phyloP scores from a whole-genome alignment of 2,113 vertebrate genomes.

The Chaetorhynchus papuensis region DNA sequence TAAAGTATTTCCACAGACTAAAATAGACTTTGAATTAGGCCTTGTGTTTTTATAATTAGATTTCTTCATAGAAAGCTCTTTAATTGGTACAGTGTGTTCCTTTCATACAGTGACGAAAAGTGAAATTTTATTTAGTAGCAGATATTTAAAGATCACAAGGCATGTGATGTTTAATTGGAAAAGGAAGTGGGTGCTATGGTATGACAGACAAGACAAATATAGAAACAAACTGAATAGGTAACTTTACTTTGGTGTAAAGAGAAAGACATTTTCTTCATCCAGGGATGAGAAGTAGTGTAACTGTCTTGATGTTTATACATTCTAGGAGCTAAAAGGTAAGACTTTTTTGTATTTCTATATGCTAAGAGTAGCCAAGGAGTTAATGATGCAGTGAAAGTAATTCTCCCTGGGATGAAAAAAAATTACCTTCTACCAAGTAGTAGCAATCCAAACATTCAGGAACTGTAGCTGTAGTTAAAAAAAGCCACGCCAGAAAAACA shows the following conservation, averaged over 20 bases:
- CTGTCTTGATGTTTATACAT: background rate
- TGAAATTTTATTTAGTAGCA: background rate
- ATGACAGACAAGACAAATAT: background rate
- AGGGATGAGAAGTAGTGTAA: background rate
- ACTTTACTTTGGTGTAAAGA: background rate
- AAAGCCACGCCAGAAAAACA: background rate
- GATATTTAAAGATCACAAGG: background rate
- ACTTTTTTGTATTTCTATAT: background rate
- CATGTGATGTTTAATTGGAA: background rate
- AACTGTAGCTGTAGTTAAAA: background rate
- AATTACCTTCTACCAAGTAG: background rate
- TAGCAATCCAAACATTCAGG: background rate
- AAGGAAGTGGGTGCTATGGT: background rate
- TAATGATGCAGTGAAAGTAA: background rate
- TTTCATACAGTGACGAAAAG: background rate
- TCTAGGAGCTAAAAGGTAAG: background rate
- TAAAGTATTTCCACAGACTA: background rate
- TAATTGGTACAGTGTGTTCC: conserved; percentile 25
- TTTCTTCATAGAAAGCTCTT: conserved; percentile 22
- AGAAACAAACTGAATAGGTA: background rate
- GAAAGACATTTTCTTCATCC: background rate
- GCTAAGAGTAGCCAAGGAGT: background rate
- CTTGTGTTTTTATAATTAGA: conserved; percentile 52
- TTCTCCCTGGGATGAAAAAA: background rate
- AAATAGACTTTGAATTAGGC: conserved; percentile 39